These are phyloP conservation scores for Hirtodrosophila histrioides DNA, from an alignment of 2,888 invertebrate genomes.

Conservation along the genomic window DNA sequence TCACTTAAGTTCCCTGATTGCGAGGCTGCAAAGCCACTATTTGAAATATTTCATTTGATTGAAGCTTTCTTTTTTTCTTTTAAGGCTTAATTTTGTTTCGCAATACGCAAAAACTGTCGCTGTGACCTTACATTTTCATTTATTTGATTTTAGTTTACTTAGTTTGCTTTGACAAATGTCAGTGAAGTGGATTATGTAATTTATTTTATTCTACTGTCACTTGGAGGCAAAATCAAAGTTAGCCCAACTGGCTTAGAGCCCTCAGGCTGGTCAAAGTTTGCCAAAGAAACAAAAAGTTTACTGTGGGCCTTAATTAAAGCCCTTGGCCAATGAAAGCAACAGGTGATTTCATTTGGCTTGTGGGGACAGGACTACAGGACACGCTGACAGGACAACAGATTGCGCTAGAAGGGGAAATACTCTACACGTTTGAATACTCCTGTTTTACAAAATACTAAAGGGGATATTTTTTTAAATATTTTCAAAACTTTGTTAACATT, in stretches of 20 bases:
- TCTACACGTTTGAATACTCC: not conserved
- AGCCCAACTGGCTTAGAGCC: conserved; percentile 37
- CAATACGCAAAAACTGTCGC: conserved; percentile 28
- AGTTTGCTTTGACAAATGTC: conserved; percentile 60
- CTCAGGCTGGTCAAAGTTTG: conserved; percentile 51
- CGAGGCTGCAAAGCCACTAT: no score
- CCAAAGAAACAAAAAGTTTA: conserved; percentile 57
- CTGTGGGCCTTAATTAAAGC: conserved; percentile 58
- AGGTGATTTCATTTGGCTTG: conserved; percentile 54
- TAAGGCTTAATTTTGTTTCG: conserved; percentile 27
- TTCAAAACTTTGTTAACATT: conserved; percentile 39
- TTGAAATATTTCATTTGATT: not conserved
- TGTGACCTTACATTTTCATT: conserved; percentile 11
- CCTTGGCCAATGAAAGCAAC: conserved; percentile 48
- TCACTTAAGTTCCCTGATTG: no score
- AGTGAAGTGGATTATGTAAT: conserved; percentile 68
- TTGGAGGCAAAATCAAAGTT: conserved; percentile 55
- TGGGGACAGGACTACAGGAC: not conserved
- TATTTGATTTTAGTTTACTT: conserved; percentile 4
- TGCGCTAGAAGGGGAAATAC: not conserved
- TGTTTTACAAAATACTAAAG: not conserved
- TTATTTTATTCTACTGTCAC: conserved; percentile 58
- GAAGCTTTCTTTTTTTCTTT: not conserved
- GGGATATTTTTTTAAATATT: conserved; percentile 13
- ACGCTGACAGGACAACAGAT: not conserved